These are phyloP conservation scores for Drosophila dunni DNA, from an alignment of 1,140 invertebrate species.

Conservation along the genomic window DNA sequence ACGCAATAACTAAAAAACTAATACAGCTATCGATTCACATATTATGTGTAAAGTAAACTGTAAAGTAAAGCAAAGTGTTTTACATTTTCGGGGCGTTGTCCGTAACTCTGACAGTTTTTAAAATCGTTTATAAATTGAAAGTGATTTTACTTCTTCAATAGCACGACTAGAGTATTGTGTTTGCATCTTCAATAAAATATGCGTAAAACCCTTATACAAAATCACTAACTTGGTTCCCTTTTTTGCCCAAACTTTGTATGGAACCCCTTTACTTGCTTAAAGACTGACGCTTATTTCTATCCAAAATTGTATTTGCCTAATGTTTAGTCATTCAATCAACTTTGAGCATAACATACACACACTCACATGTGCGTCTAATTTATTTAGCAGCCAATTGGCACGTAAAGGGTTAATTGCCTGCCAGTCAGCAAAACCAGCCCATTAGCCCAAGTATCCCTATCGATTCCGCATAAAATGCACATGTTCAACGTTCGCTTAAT, in stretches of 20 bases:
- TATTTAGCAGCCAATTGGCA: slow-evolving; percentile 73
- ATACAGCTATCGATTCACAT: too few relatives aligned
- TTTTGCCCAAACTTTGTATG: slow-evolving; percentile 34
- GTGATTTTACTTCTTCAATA: too few relatives aligned
- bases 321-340: slow-evolving; percentile 42
- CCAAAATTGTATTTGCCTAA: slow-evolving; percentile 38
- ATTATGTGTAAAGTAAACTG: too few relatives aligned
- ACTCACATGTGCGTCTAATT: slow-evolving; percentile 48
- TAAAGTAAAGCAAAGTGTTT: too few relatives aligned
- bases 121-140: too few relatives aligned
- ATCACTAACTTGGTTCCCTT: not conserved
- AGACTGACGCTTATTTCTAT: slow-evolving; percentile 34
- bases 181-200: too few relatives aligned
- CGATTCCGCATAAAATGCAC: slow-evolving; percentile 69
- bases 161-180: too few relatives aligned
- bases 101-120: too few relatives aligned
- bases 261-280: slow-evolving; percentile 28
- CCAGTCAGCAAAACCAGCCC: slow-evolving; percentile 65
- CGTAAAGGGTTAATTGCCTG: slow-evolving; percentile 76
- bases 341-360: slow-evolving; percentile 11
- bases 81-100: too few relatives aligned
- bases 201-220: too few relatives aligned
- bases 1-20: too few relatives aligned
- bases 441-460: slow-evolving; percentile 37
- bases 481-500: slow-evolving; percentile 23